Evolutionary conservation across 2,797 vertebrate genomes (phyloP).

Genomic region (Gallinago stenura): DNA sequence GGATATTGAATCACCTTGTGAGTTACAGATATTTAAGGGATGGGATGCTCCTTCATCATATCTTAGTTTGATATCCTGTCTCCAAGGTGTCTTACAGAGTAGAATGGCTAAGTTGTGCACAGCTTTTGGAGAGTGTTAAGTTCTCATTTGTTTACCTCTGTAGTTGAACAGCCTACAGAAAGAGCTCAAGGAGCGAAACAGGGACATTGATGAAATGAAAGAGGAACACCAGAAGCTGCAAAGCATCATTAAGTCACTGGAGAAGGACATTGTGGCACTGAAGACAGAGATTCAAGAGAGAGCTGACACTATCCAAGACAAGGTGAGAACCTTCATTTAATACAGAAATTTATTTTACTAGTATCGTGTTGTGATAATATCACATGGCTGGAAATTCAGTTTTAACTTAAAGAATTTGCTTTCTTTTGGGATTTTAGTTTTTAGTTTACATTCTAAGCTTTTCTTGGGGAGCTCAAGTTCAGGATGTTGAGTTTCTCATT

Average conservation of each 20-base stretch:
- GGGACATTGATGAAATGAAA: constrained; percentile 83
- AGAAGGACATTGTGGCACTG: constrained; percentile 86
- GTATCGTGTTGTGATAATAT: not conserved
- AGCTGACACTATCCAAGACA: constrained; percentile 87
- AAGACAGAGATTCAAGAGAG: constrained; percentile 88
- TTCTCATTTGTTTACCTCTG: not conserved
- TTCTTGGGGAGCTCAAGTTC: not conserved
- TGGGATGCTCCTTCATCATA: not conserved
- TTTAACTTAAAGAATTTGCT: not conserved
- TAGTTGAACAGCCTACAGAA: constrained; percentile 88
- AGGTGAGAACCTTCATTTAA: constrained; percentile 79
- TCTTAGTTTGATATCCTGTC: not conserved
- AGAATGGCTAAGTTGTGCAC: not conserved
- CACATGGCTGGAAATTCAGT: not conserved
- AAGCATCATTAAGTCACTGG: constrained; percentile 85
- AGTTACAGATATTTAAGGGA: not conserved
- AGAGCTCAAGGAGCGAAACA: constrained; percentile 83
- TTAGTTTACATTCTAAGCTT: not conserved
- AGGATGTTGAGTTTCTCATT: not conserved
- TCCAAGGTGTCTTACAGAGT: not conserved
- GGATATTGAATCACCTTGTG: not conserved
- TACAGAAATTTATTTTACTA: not conserved
- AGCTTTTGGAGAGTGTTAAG: not conserved
- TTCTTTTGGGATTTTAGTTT: not conserved
- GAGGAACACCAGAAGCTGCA: constrained; percentile 86